A percentile compares a stretch with the other conserved stretches of the same genome.
phyloP scores from a whole-genome alignment of 2,113 vertebrate genomes.

The Dasypus novemcinctus region DNA sequence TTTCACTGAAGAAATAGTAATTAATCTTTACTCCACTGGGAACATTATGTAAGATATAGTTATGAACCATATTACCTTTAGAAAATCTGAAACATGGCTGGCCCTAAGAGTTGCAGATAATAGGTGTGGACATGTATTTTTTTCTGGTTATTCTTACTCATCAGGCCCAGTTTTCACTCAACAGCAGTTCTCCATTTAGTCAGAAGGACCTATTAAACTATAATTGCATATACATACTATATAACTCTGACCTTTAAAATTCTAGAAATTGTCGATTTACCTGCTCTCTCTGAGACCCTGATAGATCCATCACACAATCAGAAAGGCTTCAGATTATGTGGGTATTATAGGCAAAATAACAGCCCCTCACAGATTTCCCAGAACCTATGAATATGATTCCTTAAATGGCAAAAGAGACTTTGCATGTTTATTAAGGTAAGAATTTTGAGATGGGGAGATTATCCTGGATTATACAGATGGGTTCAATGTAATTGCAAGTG shows the following conservation, averaged over 20 bases:
- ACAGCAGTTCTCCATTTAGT: background rate
- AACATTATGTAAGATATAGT: constrained; percentile 27
- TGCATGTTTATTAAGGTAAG: background rate
- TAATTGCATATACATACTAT: background rate
- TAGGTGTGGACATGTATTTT: background rate
- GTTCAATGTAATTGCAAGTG: background rate
- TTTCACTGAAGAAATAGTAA: constrained; percentile 27
- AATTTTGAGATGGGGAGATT: background rate
- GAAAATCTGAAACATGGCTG: constrained; percentile 17
- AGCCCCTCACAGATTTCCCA: background rate
- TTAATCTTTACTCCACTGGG: constrained; percentile 33
- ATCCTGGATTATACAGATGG: background rate
- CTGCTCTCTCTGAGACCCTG: background rate
- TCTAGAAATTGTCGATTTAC: background rate
- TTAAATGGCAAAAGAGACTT: background rate
- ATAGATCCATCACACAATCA: background rate
- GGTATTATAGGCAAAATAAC: background rate
- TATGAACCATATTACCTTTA: background rate
- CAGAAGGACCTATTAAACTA: background rate
- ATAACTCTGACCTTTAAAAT: background rate
- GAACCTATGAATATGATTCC: background rate
- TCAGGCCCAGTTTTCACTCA: background rate
- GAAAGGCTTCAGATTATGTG: background rate
- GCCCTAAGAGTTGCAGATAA: background rate
- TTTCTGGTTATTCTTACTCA: background rate